These are phyloP conservation scores for Tachypleus tridentatus DNA, from an alignment of 1,140 invertebrate genomes.

Conservation along the genomic window DNA sequence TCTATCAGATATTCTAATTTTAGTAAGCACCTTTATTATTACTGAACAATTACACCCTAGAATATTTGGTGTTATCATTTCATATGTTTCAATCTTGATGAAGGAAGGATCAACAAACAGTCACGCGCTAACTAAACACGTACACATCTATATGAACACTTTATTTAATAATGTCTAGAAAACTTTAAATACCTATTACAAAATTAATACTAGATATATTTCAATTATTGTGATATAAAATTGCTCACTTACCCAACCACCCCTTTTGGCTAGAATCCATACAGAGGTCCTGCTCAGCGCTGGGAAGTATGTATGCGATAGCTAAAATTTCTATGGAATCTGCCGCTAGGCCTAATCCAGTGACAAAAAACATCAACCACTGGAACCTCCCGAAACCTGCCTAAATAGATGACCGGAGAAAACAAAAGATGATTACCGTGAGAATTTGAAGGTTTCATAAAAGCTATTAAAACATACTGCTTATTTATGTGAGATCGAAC, in stretches of 20 bases:
- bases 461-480: too few relatives aligned
- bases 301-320: conserved; percentile 84
- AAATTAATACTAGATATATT: conserved; percentile 18
- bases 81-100: too few relatives aligned
- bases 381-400: conserved; percentile 86
- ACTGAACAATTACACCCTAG: too few relatives aligned
- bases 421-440: background rate
- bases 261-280: conserved; percentile 73
- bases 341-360: conserved; percentile 84
- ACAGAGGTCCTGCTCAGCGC: conserved; percentile 79
- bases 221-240: conserved; percentile 31
- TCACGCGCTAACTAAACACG: too few relatives aligned
- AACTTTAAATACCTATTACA: too few relatives aligned
- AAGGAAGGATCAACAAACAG: too few relatives aligned
- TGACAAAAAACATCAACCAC: conserved; percentile 69
- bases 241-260: conserved; percentile 50
- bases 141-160: too few relatives aligned
- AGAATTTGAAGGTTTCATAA: background rate
- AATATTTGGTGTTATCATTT: too few relatives aligned
- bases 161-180: too few relatives aligned
- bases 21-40: too few relatives aligned
- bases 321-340: conserved; percentile 93
- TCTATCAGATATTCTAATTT: too few relatives aligned
- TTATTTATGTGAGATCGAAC: too few relatives aligned
- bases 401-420: conserved; percentile 31